Percentiles rank a stretch among this genome's conserved stretches.
Conservation (phyloP, 1,140 invertebrate species). For the Asbolus verrucosus region DNA sequence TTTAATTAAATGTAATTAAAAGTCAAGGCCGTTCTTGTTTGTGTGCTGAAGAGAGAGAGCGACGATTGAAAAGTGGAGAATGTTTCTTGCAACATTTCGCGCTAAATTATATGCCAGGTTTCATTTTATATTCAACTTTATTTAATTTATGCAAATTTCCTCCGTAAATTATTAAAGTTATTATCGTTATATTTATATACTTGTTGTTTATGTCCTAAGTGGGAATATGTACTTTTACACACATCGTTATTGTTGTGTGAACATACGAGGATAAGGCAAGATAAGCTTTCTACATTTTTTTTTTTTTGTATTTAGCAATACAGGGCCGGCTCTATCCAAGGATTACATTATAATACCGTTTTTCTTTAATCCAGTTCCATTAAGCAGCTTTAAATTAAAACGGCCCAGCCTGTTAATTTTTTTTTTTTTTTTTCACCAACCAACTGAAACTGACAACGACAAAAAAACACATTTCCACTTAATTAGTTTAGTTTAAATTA, state of each 20-base stretch:
- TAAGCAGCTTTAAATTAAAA: no score
- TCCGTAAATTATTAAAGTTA: conserved; percentile 48
- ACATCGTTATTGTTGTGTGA: conserved; percentile 34
- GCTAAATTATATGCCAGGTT: conserved; percentile 48
- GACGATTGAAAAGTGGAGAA: conserved; percentile 39
- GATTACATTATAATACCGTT: no score
- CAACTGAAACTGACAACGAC: no score
- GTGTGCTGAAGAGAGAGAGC: background rate
- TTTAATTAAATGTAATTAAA: conserved; percentile 58
- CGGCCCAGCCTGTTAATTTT: no score
- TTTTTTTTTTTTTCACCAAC: no score
- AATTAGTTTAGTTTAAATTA: no score
- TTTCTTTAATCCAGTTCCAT: no score
- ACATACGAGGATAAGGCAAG: conserved; percentile 5
- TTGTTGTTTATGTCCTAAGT: conserved; percentile 40
- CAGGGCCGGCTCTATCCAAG: no score
- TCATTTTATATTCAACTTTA: conserved; percentile 48
- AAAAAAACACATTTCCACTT: no score
- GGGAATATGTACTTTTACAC: conserved; percentile 40
- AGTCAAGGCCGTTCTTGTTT: conserved; percentile 51
- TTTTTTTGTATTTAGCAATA: no score
- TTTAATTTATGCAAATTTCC: conserved; percentile 47
- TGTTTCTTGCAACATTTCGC: conserved; percentile 41
- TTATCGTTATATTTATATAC: conserved; percentile 47
- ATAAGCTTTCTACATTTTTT: no score